phyloP scores from a whole-genome alignment of 2,888 invertebrate genomes.

The Noctua pronuba region DNA sequence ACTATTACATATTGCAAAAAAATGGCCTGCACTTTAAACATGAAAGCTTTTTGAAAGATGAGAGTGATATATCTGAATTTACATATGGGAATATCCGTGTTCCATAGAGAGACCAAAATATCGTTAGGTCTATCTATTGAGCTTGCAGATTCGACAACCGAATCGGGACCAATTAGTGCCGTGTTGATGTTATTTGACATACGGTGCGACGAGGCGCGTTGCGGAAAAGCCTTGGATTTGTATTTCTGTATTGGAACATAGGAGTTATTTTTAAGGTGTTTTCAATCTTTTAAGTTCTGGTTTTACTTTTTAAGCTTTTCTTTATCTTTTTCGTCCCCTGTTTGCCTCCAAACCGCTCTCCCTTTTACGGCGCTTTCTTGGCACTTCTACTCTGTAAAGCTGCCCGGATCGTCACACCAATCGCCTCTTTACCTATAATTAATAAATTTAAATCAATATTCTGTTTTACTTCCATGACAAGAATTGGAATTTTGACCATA shows the following conservation, averaged over 20 bases:
- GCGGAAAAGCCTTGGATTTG: neutral
- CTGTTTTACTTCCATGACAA: neutral
- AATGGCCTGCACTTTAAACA: neutral
- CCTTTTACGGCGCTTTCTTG: too few relatives aligned
- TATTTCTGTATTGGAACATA: neutral
- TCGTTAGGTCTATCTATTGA: constrained; percentile 27
- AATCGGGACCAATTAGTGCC: constrained; percentile 41
- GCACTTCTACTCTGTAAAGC: neutral
- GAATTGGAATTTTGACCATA: neutral
- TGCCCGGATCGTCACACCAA: neutral
- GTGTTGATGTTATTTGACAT: constrained; percentile 28
- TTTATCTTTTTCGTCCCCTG: neutral
- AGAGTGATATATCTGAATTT: neutral
- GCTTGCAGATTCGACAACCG: constrained; percentile 24
- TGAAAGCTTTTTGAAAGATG: neutral
- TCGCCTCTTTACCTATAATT: neutral
- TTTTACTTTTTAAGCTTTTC: too few relatives aligned
- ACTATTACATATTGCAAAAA: neutral
- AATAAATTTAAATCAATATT: neutral
- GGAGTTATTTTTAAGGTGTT: constrained; percentile 1
- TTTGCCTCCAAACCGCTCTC: neutral
- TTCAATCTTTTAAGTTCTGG: neutral
- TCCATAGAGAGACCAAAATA: constrained; percentile 17
- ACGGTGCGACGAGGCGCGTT: neutral
- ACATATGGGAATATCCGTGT: neutral